Percentiles rank a stretch among this genome's conserved stretches.
Conservation (phyloP, 2,113 vertebrate genomes). For the Corythaeola cristata region DNA sequence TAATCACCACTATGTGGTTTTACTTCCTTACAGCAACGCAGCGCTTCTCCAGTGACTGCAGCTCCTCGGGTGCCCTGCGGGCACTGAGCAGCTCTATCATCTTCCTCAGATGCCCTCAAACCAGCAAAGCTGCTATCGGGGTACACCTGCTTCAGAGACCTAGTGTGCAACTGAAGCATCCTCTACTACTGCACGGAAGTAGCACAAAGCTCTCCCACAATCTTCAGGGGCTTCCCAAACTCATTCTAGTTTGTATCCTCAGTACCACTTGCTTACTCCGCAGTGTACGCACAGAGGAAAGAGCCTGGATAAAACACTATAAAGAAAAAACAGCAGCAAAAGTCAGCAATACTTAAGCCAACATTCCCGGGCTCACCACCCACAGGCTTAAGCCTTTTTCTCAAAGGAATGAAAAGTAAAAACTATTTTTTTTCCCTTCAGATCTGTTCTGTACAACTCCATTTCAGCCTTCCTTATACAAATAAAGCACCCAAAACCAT, state of each 20-base stretch:
- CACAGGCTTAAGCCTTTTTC: not conserved
- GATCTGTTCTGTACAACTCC: not conserved
- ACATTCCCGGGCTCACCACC: not conserved
- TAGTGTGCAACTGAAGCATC: not conserved
- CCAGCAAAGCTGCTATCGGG: not conserved
- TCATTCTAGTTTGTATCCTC: not conserved
- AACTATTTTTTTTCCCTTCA: not conserved
- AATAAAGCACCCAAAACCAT: not conserved
- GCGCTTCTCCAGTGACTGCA: not conserved
- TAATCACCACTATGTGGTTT: not conserved
- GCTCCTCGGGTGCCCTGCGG: not conserved
- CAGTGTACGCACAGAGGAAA: not conserved
- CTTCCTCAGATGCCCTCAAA: not conserved
- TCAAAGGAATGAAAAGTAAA: not conserved
- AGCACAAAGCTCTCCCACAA: not conserved
- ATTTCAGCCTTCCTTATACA: not conserved
- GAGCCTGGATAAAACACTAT: not conserved
- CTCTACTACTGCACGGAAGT: not conserved
- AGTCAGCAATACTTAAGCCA: not conserved
- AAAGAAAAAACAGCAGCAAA: not conserved
- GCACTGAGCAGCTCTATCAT: not conserved
- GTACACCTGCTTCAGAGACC: not conserved
- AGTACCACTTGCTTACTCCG: not conserved
- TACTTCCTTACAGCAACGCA: not conserved
- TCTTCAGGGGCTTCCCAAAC: not conserved